These are phyloP conservation scores for Andrena haemorrhoa DNA, from an alignment of 2,888 invertebrate species.

Conservation along the genomic window DNA sequence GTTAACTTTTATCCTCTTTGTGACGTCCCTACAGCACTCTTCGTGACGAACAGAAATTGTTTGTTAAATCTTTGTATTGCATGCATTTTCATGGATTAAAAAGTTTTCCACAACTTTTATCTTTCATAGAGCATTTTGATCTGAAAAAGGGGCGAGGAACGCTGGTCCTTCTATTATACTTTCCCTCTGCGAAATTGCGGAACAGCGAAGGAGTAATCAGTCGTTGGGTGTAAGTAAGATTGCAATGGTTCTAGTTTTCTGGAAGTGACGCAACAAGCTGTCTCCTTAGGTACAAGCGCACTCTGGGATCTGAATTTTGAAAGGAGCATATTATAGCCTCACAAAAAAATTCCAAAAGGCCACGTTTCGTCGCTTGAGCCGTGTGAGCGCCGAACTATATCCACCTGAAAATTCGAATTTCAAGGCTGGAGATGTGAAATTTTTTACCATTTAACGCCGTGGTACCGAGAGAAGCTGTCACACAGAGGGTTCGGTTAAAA, in stretches of 20 bases:
- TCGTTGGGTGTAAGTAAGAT: neutral
- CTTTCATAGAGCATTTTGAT: conserved; percentile 3
- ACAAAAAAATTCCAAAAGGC: neutral
- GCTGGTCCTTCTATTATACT: neutral
- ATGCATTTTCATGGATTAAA: conserved; percentile 41
- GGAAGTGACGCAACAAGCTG: neutral
- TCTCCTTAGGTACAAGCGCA: neutral
- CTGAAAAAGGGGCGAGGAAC: neutral
- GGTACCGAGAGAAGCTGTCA: neutral
- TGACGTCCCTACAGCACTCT: conserved; percentile 27
- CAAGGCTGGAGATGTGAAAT: neutral
- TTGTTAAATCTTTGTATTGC: conserved; percentile 51
- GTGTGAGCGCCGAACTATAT: too few relatives aligned
- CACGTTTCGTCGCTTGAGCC: too few relatives aligned
- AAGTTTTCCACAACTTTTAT: conserved; percentile 26
- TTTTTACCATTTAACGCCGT: neutral
- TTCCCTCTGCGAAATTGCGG: neutral
- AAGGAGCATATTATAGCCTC: neutral
- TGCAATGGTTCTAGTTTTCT: neutral
- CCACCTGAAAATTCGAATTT: neutral
- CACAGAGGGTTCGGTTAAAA: conserved; percentile 5
- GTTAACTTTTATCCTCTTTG: conserved; percentile 58
- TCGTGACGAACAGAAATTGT: conserved; percentile 15
- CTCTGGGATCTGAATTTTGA: neutral
- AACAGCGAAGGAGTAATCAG: conserved; percentile 7